Base-by-base conservation (phyloP, 2,113 vertebrate genomes). In the Sander vitreus region DNA sequence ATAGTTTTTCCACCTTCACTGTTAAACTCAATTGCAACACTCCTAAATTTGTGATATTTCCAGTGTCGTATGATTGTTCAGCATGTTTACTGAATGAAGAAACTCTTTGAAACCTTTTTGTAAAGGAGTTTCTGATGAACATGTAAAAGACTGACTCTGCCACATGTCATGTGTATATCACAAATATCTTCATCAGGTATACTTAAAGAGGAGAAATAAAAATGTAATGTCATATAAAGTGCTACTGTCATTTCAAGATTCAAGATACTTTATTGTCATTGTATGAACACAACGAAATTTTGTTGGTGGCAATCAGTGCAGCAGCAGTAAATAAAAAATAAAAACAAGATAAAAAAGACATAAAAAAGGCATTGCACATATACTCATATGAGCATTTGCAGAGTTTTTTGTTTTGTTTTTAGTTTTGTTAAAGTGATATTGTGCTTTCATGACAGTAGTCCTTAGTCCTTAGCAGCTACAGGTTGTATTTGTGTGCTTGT, bases 21-120 rank as follows among this genome's bases (percentile, higher is more conserved):
- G 39, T 78, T 59, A 15, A 33, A 45, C 6, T 54, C 18, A 21
- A 23, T 43, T 39, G 30, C 39, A 59, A 18, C 16, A 19, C 4
- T 55, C 36, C 5, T 16, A 25, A 43, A 14, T 54, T 18, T 81
- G 72, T 78, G 73, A 81, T 83, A 75, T 76, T 60, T 74, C 50
- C 72, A 76, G 63, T 59, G 6, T 12, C 21, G 51, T 81, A 63
- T 66, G 85, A 67, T 73, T 87, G 80, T 80, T 86, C 82, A 85
- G 84, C 13, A 74, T 67, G 15, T 91, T 95, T 94, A 94, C 92
- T 89, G 3, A 70, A 95, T 96, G 96, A 95, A 80, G 93, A 87
- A 27, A 77, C 88, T 91, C 88, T 93, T 87, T 23, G 90, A 95
- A 90, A 68, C 81, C 6, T 79, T 84, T 74, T 50, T 88, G 82